Conservation (phyloP, 2,797 vertebrate species). For the Schizopygopsis pylzovi region DNA sequence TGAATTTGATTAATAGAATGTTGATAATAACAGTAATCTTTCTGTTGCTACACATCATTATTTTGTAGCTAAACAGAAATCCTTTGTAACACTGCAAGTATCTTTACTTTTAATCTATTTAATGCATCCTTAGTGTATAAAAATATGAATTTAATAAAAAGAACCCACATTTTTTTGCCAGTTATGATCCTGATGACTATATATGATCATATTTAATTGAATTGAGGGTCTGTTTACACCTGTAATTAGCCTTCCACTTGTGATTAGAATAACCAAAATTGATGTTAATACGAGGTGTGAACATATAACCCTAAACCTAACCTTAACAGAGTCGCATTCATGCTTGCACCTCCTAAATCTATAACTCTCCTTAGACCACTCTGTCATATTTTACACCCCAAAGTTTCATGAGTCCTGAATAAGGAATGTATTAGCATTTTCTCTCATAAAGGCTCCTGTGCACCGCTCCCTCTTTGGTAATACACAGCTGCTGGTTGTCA, state of each 20-base stretch:
- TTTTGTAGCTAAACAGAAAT: background rate
- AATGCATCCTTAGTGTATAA: background rate
- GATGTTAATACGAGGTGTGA: background rate
- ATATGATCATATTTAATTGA: background rate
- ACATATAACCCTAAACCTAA: background rate
- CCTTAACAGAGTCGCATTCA: background rate
- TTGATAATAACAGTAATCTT: background rate
- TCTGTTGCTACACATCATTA: background rate
- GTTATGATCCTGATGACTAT: no score
- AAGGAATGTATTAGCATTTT: background rate
- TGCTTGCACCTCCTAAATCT: slow-evolving; percentile 4
- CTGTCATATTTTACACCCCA: slow-evolving; percentile 56
- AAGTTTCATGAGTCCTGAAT: slow-evolving; percentile 49
- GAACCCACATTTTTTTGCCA: background rate
- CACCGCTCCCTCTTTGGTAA: slow-evolving; percentile 44
- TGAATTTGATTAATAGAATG: background rate
- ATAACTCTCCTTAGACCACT: background rate
- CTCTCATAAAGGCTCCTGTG: slow-evolving; percentile 40
- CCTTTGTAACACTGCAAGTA: background rate
- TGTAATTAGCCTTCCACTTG: background rate
- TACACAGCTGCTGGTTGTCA: slow-evolving; percentile 27
- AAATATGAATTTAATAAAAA: background rate
- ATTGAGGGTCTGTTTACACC: background rate
- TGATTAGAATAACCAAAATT: background rate
- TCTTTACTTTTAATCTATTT: background rate